Base-by-base conservation (phyloP, 2,113 vertebrate species). In the Cyprinus carpio region DNA sequence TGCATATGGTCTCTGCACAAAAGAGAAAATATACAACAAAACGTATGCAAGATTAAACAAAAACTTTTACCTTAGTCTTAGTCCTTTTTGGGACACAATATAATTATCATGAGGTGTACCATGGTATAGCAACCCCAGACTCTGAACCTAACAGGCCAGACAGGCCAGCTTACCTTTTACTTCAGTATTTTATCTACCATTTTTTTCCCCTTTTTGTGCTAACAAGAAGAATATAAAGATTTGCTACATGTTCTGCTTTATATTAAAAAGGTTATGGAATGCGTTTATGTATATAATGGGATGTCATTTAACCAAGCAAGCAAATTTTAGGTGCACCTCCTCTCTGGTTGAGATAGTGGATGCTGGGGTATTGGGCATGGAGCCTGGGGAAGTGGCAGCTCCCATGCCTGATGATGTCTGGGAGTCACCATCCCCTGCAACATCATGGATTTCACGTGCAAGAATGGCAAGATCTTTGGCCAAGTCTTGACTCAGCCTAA, bases 381-480 rank as follows among this genome's bases (percentile, higher is more conserved):
- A 88, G 82, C 77, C 81, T 2, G 92, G 89, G 0, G 92, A 90
- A 9, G 87, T 88, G 83, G 84, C 56, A 67, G 87, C 93, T 10
- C 92, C 92, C 0, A 95, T 92, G 29, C 93, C 92, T 0, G 94
- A 91, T 0, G 95, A 93, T 31, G 94, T 94, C 46, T 92, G 95
- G 0, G 95, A 90, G 85, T 98, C 97, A 4, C 95, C 94, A 0
- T 99, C 98, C 0, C 97, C 96, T 0, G 98, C 97, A 8, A 99
- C 98, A 0, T 99, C 97, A 0, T 99, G 97, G 89, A 99, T 99
- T 90, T 99, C 98, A 64, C 93, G 94, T 0, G 98, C 98, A 75
- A 99, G 94, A 88, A 97, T 98, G 81, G 97, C 98, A 81, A 99
- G 95, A 6, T 99, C 98, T 92, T 99, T 99, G 85, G 98, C 98